Percentiles rank a stretch among this genome's conserved stretches.
These are phyloP conservation scores for Ceyx melanurus DNA, from an alignment of 2,113 vertebrate species.

Conservation along the genomic window DNA sequence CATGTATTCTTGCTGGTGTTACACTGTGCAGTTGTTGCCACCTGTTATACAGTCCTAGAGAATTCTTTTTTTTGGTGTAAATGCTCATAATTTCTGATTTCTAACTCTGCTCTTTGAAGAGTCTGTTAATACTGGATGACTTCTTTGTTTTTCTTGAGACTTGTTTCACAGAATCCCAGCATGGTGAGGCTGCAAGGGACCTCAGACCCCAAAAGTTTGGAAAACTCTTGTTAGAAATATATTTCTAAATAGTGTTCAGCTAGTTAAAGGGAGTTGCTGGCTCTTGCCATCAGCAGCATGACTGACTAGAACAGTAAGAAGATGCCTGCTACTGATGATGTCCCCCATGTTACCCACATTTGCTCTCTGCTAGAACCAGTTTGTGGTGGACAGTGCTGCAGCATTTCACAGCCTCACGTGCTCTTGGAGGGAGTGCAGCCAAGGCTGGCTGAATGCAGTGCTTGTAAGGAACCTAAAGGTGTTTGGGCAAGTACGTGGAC, in stretches of 20 bases:
- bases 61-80: background rate
- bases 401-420: fast-evolving
- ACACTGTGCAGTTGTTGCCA: background rate
- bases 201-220: background rate
- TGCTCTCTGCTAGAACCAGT: background rate
- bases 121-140: background rate
- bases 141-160: background rate
- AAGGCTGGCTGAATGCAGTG: background rate
- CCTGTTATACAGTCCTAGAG: background rate
- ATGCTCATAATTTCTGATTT: background rate
- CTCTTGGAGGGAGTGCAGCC: background rate
- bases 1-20: background rate
- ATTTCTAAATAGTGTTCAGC: background rate
- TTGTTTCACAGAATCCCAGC: too few relatives aligned
- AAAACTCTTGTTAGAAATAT: background rate
- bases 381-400: background rate
- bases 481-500: background rate
- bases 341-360: background rate
- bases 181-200: too few relatives aligned
- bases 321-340: background rate
- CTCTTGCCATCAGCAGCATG: background rate
- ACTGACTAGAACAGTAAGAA: background rate
- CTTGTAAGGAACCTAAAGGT: background rate
- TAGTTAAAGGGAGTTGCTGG: background rate
- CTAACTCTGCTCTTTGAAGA: background rate